phyloP scores from a whole-genome alignment of 2,888 invertebrate genomes.

The Conops quadrifasciatus region DNA sequence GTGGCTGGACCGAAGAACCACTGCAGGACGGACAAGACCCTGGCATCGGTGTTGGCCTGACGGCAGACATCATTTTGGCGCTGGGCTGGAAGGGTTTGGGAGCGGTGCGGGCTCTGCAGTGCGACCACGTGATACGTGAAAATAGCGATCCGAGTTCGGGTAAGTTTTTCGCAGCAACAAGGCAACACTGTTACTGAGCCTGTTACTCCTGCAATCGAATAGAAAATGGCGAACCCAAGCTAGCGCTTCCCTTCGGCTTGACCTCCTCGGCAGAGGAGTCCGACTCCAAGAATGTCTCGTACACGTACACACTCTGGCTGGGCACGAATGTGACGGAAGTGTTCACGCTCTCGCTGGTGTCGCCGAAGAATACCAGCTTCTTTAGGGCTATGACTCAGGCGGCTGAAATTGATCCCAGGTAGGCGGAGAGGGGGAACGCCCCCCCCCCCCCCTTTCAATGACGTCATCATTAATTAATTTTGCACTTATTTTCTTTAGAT shows the following conservation, averaged over 20 bases:
- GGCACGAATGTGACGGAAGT: constrained; percentile 86
- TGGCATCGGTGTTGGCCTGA: constrained; percentile 72
- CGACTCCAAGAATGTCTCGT: constrained; percentile 72
- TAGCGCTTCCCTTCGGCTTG: constrained; percentile 63
- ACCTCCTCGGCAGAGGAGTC: constrained; percentile 65
- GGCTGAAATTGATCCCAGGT: constrained; percentile 76
- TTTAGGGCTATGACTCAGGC: constrained; percentile 85
- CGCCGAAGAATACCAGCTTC: constrained; percentile 76
- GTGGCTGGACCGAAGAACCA: constrained; percentile 77
- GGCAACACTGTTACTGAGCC: too few species aligned
- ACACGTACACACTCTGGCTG: constrained; percentile 88
- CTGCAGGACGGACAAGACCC: constrained; percentile 65
- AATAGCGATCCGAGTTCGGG: constrained; percentile 63
- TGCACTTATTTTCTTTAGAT: constrained; percentile 62
- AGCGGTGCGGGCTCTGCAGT: constrained; percentile 70
- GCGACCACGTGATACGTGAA: constrained; percentile 65
- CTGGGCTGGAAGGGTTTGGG: constrained; percentile 77
- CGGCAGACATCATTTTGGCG: constrained; percentile 83
- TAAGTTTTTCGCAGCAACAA: constrained; percentile 43
- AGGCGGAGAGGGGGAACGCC: neutral
- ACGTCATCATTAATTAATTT: neutral
- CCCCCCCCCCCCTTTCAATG: neutral
- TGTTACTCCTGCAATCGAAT: constrained; percentile 6
- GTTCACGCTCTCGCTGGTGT: constrained; percentile 78
- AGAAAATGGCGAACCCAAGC: constrained; percentile 65